phyloP scores from a whole-genome alignment of 2,113 vertebrate species.

The Pedionomus torquatus region DNA sequence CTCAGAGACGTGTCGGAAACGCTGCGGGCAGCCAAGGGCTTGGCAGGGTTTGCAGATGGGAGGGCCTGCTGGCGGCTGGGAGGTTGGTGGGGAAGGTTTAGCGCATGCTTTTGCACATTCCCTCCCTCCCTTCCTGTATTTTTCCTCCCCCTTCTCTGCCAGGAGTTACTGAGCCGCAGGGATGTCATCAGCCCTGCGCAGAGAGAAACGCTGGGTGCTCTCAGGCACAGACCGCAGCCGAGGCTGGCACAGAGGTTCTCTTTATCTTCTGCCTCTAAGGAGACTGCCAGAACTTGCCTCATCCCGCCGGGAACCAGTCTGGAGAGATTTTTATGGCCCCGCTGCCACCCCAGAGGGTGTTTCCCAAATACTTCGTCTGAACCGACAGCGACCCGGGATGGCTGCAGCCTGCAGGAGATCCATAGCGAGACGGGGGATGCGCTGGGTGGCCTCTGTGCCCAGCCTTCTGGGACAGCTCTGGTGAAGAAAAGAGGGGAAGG shows the following conservation, averaged over 20 bases:
- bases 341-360: accelerated
- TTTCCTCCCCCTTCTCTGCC: background rate
- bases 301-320: accelerated
- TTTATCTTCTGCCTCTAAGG: background rate
- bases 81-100: accelerated
- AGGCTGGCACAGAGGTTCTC: background rate
- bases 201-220: accelerated
- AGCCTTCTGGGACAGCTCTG: background rate
- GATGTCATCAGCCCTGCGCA: background rate
- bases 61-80: background rate
- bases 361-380: background rate
- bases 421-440: accelerated
- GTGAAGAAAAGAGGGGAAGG: background rate
- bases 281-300: background rate
- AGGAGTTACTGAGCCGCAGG: background rate
- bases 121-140: accelerated
- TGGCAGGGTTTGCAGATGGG: background rate
- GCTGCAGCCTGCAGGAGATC: background rate
- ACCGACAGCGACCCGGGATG: background rate
- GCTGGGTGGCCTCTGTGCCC: background rate
- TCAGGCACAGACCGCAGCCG: accelerated
- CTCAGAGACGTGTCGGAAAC: background rate
- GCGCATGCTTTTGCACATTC: accelerated
- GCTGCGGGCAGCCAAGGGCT: background rate
- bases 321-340: background rate